These are phyloP conservation scores for Gnatocerus cornutus DNA, from an alignment of 2,888 invertebrate genomes.

Conservation along the genomic window DNA sequence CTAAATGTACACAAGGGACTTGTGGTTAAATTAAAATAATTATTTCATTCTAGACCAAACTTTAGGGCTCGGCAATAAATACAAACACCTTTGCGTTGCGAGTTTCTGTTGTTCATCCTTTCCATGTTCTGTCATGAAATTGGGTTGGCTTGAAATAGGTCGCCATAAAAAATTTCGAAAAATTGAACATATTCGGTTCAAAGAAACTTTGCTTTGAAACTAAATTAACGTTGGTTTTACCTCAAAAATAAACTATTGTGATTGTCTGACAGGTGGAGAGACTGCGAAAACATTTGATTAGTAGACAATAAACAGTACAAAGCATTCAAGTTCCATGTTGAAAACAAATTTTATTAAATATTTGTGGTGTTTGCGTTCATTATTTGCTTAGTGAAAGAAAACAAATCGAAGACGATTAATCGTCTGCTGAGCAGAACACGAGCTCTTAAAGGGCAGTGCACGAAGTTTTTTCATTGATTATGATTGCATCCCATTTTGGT, in stretches of 20 bases:
- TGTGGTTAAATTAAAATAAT: conserved; percentile 14
- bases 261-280: background rate
- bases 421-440: background rate
- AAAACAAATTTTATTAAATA: conserved; percentile 11
- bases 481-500: background rate
- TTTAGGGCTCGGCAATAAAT: conserved; percentile 8
- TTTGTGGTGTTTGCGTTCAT: conserved; percentile 1
- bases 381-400: conserved; percentile 18
- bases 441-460: conserved; percentile 1
- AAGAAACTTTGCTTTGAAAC: background rate
- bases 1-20: background rate
- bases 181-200: too few relatives aligned
- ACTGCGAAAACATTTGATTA: background rate
- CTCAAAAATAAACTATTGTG: too few relatives aligned
- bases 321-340: background rate
- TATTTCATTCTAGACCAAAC: background rate
- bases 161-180: background rate
- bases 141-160: conserved; percentile 14
- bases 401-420: conserved; percentile 26
- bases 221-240: too few relatives aligned
- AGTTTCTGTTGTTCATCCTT: conserved; percentile 3
- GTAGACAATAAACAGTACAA: background rate
- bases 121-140: conserved; percentile 3
- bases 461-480: conserved; percentile 5
- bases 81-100: conserved; percentile 19